Evolutionary conservation across 2,888 invertebrate species (phyloP).

Genomic region (Formica aserva): DNA sequence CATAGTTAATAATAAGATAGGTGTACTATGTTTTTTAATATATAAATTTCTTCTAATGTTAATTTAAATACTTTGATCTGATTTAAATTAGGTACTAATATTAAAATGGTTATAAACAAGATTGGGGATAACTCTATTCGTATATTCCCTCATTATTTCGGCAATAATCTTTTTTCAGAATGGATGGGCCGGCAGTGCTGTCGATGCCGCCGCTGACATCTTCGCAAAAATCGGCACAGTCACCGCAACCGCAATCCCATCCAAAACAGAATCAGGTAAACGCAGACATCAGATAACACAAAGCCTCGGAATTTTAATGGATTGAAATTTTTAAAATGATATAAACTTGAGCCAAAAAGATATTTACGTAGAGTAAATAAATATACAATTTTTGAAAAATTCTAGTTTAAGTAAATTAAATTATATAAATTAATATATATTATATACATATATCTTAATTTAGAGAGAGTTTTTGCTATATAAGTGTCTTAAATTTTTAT

Average conservation of each 20-base stretch:
- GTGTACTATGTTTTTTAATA: background rate
- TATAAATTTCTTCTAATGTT: background rate
- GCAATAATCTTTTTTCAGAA: constrained; percentile 74
- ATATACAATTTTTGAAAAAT: background rate
- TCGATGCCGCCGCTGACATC: constrained; percentile 86
- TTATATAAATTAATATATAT: background rate
- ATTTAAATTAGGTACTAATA: background rate
- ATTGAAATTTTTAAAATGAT: background rate
- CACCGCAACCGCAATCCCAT: constrained; percentile 85
- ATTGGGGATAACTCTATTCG: background rate
- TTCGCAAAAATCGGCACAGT: constrained; percentile 86
- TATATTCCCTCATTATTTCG: background rate
- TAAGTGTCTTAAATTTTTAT: background rate
- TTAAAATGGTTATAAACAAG: background rate
- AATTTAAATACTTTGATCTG: background rate
- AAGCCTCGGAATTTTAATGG: constrained; percentile 12
- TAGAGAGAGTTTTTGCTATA: background rate
- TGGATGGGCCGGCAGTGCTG: constrained; percentile 87
- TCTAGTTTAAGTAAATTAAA: background rate
- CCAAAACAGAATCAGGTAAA: constrained; percentile 88
- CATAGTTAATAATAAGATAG: background rate
- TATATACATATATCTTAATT: background rate
- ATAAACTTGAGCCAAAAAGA: background rate
- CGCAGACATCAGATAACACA: constrained; percentile 5
- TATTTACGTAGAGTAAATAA: background rate